Conservation (phyloP, 53 echinoderm and acorn worm genomes). For the Mesocentrotus franciscanus region DNA sequence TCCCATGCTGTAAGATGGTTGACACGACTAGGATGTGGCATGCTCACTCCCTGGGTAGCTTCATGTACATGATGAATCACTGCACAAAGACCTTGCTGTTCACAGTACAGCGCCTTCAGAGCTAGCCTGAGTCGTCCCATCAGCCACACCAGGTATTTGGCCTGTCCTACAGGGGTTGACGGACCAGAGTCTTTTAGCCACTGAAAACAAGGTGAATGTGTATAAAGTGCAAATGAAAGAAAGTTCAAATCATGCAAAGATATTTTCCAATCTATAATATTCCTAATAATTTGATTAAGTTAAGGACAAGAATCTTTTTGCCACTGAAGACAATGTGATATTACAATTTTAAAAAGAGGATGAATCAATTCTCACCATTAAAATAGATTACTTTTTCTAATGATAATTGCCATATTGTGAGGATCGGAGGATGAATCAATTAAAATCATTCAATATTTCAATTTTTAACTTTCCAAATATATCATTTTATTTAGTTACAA, state of each 20-base stretch:
- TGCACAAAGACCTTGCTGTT: slow-evolving; percentile 72
- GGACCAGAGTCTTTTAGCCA: background rate
- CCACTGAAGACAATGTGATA: too few species aligned
- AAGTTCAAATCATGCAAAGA: background rate
- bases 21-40: slow-evolving; percentile 57
- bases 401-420: too few species aligned
- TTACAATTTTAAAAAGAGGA: too few species aligned
- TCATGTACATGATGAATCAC: slow-evolving; percentile 73
- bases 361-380: too few species aligned
- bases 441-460: too few species aligned
- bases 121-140: slow-evolving; percentile 69
- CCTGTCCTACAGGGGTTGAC: background rate
- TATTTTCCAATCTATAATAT: background rate
- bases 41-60: slow-evolving; percentile 74
- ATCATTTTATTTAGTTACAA: too few species aligned
- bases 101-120: slow-evolving; percentile 67
- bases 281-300: too few species aligned
- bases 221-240: background rate
- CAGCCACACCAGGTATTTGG: slow-evolving; percentile 73
- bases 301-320: too few species aligned
- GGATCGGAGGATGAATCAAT: too few species aligned
- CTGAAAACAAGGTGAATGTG: background rate
- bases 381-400: too few species aligned
- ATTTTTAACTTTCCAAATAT: too few species aligned
- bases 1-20: slow-evolving; percentile 64